Percentiles rank a stretch among this genome's conserved stretches.
phyloP scores from a whole-genome alignment of 2,113 vertebrate genomes.

The Meriones unguiculatus region DNA sequence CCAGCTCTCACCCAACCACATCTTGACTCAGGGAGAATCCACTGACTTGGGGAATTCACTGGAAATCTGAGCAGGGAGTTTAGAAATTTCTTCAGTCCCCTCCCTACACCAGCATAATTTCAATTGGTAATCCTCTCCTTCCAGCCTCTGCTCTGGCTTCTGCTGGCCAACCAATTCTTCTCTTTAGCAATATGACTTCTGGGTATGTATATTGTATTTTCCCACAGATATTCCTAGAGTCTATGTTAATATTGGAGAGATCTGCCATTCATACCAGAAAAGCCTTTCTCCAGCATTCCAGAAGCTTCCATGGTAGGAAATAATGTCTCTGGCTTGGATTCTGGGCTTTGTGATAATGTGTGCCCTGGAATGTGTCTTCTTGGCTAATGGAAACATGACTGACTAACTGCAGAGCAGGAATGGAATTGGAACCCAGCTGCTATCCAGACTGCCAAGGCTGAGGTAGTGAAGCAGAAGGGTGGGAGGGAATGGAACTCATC shows the following conservation, averaged over 20 bases:
- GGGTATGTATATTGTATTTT: not conserved
- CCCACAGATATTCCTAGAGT: not conserved
- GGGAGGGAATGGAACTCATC: not conserved
- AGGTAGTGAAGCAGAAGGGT: not conserved
- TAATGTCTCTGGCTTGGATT: not conserved
- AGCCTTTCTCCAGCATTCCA: not conserved
- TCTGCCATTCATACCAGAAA: not conserved
- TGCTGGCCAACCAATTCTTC: not conserved
- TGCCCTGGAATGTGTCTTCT: not conserved
- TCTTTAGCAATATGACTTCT: not conserved
- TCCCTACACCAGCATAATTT: not conserved
- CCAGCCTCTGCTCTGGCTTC: not conserved
- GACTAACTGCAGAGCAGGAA: not conserved
- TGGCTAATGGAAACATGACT: not conserved
- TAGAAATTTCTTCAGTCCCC: not conserved
- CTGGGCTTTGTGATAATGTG: not conserved
- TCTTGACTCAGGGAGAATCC: not conserved
- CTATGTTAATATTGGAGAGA: not conserved
- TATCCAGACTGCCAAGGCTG: conserved; percentile 61
- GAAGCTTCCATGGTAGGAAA: not conserved
- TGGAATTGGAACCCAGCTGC: conserved; percentile 11
- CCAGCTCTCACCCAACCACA: not conserved
- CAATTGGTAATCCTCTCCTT: not conserved
- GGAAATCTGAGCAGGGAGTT: not conserved
- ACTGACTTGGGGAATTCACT: not conserved